These are phyloP conservation scores for Drosophila obscura DNA, from an alignment of 1,140 invertebrate genomes.

Conservation along the genomic window DNA sequence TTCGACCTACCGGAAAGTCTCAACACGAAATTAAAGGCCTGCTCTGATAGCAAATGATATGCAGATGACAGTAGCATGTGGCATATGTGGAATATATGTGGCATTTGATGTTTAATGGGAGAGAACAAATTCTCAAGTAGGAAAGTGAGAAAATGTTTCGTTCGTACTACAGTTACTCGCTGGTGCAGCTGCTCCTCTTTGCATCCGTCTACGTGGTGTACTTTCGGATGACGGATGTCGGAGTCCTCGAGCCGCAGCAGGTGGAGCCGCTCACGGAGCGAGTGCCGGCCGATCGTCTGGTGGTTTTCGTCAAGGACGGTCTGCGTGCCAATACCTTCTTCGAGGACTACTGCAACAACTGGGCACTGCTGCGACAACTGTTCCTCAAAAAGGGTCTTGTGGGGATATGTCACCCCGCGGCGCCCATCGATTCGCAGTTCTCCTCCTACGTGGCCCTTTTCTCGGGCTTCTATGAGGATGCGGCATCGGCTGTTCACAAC, in stretches of 20 bases:
- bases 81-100: too few relatives aligned
- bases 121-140: background rate
- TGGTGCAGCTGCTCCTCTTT: conserved; percentile 85
- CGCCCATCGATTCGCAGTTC: conserved; percentile 96
- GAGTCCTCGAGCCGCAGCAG: conserved; percentile 84
- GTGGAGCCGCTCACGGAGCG: conserved; percentile 83
- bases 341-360: conserved; percentile 65
- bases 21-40: background rate
- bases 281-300: conserved; percentile 89
- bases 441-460: conserved; percentile 97
- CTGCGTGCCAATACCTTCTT: conserved; percentile 92
- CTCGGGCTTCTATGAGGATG: conserved; percentile 97
- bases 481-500: conserved; percentile 87
- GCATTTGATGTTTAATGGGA: background rate
- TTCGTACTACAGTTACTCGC: conserved; percentile 8
- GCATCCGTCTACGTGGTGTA: conserved; percentile 87
- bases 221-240: conserved; percentile 86
- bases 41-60: background rate
- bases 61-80: too few relatives aligned
- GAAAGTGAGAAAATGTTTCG: conserved; percentile 26
- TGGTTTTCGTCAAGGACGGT: conserved; percentile 95
- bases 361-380: conserved; percentile 50
- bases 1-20: background rate
- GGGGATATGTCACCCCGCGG: conserved; percentile 94
- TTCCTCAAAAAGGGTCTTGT: conserved; percentile 87